Evolutionary conservation across 2,797 vertebrate species (phyloP).

Genomic region (Typhlichthys subterraneus): DNA sequence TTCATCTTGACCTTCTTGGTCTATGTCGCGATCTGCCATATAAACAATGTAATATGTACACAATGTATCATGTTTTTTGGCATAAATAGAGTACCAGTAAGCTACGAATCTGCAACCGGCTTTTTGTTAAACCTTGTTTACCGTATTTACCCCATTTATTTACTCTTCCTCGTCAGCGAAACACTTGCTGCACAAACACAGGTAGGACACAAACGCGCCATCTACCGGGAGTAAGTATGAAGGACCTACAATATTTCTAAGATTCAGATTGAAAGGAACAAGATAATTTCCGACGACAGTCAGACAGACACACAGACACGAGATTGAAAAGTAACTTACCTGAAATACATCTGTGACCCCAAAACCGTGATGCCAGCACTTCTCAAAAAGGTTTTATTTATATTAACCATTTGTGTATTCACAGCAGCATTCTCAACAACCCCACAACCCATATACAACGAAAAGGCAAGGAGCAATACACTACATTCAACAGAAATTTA

Average conservation of each 20-base stretch:
- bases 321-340: no score
- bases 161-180: neutral
- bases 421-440: conserved; percentile 76
- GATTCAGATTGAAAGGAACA: no score
- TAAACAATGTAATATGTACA: no score
- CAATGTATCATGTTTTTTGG: no score
- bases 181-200: fast-evolving
- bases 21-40: conserved; percentile 40
- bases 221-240: neutral
- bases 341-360: conserved; percentile 12
- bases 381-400: conserved; percentile 78
- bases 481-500: conserved; percentile 53
- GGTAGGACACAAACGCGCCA: neutral
- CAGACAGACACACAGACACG: no score
- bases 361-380: conserved; percentile 22
- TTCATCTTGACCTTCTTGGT: neutral
- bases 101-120: neutral
- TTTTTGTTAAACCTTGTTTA: conserved; percentile 7
- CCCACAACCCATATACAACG: conserved; percentile 62
- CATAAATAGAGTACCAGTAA: neutral
- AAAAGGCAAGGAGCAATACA: conserved; percentile 54
- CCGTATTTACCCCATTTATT: conserved; percentile 26
- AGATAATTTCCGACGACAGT: no score
- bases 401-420: conserved; percentile 82
- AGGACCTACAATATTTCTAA: neutral